Conservation (phyloP, 92 coral and sea anemone genomes). For the Zoanthus solanderi region DNA sequence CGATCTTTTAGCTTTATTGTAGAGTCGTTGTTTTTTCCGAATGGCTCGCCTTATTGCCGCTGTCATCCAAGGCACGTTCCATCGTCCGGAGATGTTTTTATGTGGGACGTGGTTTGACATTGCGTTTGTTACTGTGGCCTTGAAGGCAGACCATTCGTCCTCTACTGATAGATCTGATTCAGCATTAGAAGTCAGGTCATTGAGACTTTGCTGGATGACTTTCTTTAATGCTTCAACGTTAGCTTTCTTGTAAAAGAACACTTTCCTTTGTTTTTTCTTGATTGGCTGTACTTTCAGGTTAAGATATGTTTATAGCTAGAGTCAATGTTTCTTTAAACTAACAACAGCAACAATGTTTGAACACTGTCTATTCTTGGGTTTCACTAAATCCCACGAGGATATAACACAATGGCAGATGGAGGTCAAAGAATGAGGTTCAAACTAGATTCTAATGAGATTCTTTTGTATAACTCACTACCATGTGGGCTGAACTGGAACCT, state of each 20-base stretch:
- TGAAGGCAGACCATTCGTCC: conserved; percentile 22
- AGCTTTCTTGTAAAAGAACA: conserved; percentile 7
- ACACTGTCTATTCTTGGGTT: no score
- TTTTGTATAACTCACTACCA: no score
- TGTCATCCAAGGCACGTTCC: conserved; percentile 37
- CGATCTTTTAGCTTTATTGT: conserved; percentile 40
- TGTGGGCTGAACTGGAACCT: no score
- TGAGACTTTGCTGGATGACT: no score
- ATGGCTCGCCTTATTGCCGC: conserved; percentile 7
- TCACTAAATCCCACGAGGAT: no score
- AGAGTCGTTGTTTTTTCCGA: conserved; percentile 9
- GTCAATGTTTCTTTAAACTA: no score
- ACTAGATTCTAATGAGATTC: no score
- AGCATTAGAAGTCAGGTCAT: no score
- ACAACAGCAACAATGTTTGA: no score
- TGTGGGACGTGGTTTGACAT: conserved; percentile 13
- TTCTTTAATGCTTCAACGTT: conserved; percentile 18
- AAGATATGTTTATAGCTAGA: background rate
- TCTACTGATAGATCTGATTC: background rate
- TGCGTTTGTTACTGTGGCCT: conserved; percentile 6
- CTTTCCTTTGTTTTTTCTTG: background rate
- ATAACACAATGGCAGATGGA: no score
- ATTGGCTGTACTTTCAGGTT: background rate
- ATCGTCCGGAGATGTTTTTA: conserved; percentile 43
- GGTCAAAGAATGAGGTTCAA: no score